These are phyloP conservation scores for Craseonycteris thonglongyai DNA, from an alignment of 2,113 vertebrate genomes.

Conservation along the genomic window DNA sequence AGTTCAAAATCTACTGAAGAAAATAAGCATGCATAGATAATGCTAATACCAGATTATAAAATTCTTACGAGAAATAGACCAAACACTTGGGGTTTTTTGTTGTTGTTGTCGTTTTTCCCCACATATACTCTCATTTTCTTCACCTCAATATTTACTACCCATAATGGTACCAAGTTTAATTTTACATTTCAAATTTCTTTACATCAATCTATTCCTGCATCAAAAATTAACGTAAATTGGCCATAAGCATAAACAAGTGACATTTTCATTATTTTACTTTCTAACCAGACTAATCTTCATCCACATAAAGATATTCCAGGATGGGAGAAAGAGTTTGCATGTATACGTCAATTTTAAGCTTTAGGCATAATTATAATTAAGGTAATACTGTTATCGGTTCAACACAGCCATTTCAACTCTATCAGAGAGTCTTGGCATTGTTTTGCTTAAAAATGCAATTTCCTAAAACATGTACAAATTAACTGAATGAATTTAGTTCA, in stretches of 20 bases:
- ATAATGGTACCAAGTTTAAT: neutral
- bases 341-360: neutral
- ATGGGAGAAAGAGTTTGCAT: neutral
- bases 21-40: neutral
- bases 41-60: neutral
- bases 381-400: conserved; percentile 24
- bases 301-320: neutral
- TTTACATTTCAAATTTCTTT: neutral
- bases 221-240: neutral
- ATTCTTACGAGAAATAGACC: neutral
- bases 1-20: neutral
- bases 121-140: neutral
- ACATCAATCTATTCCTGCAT: neutral
- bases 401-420: neutral
- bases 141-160: neutral
- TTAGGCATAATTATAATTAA: conserved; percentile 30
- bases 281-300: conserved; percentile 2
- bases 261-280: conserved; percentile 28
- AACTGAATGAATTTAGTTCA: conserved; percentile 33
- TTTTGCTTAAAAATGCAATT: conserved; percentile 6
- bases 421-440: neutral
- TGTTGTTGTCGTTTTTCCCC: neutral
- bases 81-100: neutral
- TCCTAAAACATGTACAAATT: conserved; percentile 40
- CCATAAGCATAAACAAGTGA: conserved; percentile 28